These are phyloP conservation scores for Tetragonula carbonaria DNA, from an alignment of 2,888 invertebrate genomes.

Conservation along the genomic window DNA sequence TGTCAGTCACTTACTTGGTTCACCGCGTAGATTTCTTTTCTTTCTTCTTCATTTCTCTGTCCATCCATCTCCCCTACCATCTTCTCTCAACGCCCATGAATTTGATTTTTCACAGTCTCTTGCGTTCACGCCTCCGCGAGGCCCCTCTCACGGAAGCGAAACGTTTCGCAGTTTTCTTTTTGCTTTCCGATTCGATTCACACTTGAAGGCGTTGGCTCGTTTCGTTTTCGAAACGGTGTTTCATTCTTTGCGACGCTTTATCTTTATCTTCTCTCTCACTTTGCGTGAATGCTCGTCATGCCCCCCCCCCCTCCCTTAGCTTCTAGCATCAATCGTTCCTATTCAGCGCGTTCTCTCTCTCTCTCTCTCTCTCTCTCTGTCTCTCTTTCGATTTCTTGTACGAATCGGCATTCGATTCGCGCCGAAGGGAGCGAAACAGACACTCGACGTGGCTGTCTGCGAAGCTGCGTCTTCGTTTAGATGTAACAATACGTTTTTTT, in stretches of 20 bases:
- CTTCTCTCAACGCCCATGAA: not conserved
- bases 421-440: not conserved
- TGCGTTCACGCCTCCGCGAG: conserved; percentile 16
- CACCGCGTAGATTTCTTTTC: not conserved
- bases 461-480: not conserved
- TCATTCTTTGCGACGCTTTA: conserved; percentile 52
- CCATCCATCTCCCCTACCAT: not conserved
- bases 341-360: not conserved
- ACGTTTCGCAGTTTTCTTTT: conserved; percentile 1
- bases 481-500: conserved; percentile 13
- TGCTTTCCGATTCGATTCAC: conserved; percentile 24
- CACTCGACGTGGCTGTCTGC: not conserved
- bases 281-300: conserved; percentile 32
- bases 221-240: conserved; percentile 17
- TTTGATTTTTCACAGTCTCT: conserved; percentile 24
- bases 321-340: too few species aligned
- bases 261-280: conserved; percentile 12
- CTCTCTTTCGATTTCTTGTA: not conserved
- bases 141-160: not conserved
- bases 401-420: not conserved
- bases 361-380: too few species aligned
- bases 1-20: not conserved
- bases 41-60: not conserved
- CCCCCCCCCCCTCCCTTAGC: too few species aligned
- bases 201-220: conserved; percentile 43